A percentile compares a stretch with the other conserved stretches of the same genome.
Conservation (phyloP, 2,888 invertebrate species). For the Andrena bucephala region DNA sequence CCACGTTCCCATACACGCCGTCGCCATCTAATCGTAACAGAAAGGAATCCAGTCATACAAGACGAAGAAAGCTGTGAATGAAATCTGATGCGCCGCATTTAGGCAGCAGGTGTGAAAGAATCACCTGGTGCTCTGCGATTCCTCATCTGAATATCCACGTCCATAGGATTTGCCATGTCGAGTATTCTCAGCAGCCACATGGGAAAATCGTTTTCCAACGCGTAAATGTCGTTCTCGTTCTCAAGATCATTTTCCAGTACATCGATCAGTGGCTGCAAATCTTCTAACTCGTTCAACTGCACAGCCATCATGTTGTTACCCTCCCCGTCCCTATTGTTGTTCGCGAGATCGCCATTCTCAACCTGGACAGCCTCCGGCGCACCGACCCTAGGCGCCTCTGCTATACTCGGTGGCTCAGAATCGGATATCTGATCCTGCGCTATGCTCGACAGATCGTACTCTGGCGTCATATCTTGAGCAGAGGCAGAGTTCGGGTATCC, state of each 20-base stretch:
- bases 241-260: constrained; percentile 79
- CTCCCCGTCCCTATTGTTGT: constrained; percentile 86
- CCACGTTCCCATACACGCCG: constrained; percentile 38
- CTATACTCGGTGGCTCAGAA: constrained; percentile 74
- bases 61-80: neutral
- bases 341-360: constrained; percentile 86
- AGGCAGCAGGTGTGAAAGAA: neutral
- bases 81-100: neutral
- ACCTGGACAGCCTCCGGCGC: constrained; percentile 74
- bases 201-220: constrained; percentile 78
- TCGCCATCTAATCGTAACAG: constrained; percentile 38
- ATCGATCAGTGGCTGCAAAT: constrained; percentile 77
- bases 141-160: constrained; percentile 50
- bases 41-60: neutral
- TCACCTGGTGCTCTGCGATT: constrained; percentile 56
- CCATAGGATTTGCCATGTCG: constrained; percentile 72
- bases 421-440: constrained; percentile 73
- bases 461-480: constrained; percentile 79
- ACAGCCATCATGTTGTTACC: constrained; percentile 85
- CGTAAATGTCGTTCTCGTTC: constrained; percentile 81
- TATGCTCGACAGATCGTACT: constrained; percentile 79
- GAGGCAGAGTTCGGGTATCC: constrained; percentile 81
- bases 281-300: constrained; percentile 72
- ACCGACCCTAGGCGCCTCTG: constrained; percentile 72
- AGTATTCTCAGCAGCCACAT: constrained; percentile 78